These are phyloP conservation scores for Chorisops tibialis DNA, from an alignment of 2,888 invertebrate genomes.

Conservation along the genomic window DNA sequence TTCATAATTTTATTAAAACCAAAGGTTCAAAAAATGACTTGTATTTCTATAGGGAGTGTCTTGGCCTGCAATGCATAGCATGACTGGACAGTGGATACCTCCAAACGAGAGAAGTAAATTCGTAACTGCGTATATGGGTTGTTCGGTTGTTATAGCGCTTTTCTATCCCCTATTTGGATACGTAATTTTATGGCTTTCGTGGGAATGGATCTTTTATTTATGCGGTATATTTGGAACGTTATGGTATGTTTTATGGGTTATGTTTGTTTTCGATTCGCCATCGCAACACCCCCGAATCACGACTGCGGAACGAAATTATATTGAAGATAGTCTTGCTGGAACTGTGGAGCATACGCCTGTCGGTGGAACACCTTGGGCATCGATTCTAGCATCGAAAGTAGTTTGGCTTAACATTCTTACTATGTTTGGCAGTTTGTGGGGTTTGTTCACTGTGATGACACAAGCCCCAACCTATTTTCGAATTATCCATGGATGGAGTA, in stretches of 20 bases:
- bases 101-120: slow-evolving; percentile 73
- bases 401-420: slow-evolving; percentile 64
- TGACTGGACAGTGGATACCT: slow-evolving; percentile 80
- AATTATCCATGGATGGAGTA: slow-evolving; percentile 65
- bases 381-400: slow-evolving; percentile 59
- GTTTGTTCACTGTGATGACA: slow-evolving; percentile 66
- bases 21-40: neutral
- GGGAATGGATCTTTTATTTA: slow-evolving; percentile 70
- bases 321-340: slow-evolving; percentile 55
- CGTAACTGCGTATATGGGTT: slow-evolving; percentile 62
- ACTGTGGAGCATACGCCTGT: slow-evolving; percentile 42
- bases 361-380: slow-evolving; percentile 60
- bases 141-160: slow-evolving; percentile 65
- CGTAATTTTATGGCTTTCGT: slow-evolving; percentile 62
- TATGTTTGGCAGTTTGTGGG: slow-evolving; percentile 67
- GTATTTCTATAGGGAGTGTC: slow-evolving; percentile 56
- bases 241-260: slow-evolving; percentile 66
- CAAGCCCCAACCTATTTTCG: slow-evolving; percentile 69
- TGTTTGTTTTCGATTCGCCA: slow-evolving; percentile 63
- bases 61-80: slow-evolving; percentile 75
- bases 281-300: slow-evolving; percentile 64
- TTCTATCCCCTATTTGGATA: slow-evolving; percentile 70
- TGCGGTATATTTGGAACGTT: slow-evolving; percentile 60
- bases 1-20: too few species aligned
- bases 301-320: slow-evolving; percentile 57